Percentiles rank a stretch among this genome's conserved stretches.
These are phyloP conservation scores for Strigamia transsilvanica DNA, from an alignment of 2,888 invertebrate species.

Conservation along the genomic window DNA sequence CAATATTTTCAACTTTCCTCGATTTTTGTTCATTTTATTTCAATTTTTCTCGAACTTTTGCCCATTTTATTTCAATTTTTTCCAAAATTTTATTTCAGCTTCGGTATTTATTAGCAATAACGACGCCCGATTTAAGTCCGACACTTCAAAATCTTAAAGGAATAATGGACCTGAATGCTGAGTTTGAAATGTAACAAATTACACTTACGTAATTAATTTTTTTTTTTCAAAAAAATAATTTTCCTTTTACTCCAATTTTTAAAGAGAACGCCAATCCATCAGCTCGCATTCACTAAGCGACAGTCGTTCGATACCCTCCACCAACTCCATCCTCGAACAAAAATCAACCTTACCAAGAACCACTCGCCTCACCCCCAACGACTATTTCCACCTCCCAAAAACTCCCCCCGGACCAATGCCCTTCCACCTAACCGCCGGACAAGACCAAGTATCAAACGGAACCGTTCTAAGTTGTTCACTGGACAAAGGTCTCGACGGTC, in stretches of 20 bases:
- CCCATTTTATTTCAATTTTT: too few relatives aligned
- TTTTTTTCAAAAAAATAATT: not conserved
- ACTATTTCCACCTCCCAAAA: not conserved
- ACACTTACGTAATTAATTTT: too few relatives aligned
- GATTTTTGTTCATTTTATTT: constrained; percentile 4
- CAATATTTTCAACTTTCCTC: too few relatives aligned
- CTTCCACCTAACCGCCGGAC: not conserved
- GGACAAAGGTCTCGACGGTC: constrained; percentile 58
- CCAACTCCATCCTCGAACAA: not conserved
- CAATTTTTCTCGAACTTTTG: not conserved
- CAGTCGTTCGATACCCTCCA: not conserved
- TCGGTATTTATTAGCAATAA: constrained; percentile 77
- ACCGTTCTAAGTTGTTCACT: constrained; percentile 57
- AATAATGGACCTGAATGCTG: constrained; percentile 66
- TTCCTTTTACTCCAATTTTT: not conserved
- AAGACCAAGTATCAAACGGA: constrained; percentile 4
- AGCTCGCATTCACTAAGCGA: not conserved
- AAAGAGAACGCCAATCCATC: not conserved
- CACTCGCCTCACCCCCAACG: not conserved
- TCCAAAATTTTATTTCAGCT: constrained; percentile 65
- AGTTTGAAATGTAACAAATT: constrained; percentile 35
- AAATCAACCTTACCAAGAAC: not conserved
- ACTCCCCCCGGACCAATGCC: not conserved
- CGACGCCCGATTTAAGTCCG: constrained; percentile 77
- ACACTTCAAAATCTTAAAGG: constrained; percentile 78